phyloP scores from a whole-genome alignment of 2,113 vertebrate genomes.

The Phylloscopus trochilus region DNA sequence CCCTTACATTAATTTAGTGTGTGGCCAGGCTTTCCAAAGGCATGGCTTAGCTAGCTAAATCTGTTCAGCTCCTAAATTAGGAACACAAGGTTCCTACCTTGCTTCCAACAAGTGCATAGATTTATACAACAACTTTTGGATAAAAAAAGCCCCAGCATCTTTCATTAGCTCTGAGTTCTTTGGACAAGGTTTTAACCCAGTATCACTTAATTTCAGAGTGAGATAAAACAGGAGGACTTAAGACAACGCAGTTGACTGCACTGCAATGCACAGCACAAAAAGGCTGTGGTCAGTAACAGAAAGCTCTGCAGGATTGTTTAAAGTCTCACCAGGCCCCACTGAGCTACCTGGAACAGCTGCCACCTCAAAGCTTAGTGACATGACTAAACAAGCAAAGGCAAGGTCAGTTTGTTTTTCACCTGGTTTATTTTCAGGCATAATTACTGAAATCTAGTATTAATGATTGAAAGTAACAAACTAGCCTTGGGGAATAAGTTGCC shows the following conservation, averaged over 20 bases:
- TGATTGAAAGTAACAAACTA: neutral
- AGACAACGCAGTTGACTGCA: neutral
- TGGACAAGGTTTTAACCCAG: neutral
- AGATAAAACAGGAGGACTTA: neutral
- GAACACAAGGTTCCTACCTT: neutral
- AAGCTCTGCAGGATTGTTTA: neutral
- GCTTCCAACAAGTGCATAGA: neutral
- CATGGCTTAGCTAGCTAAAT: neutral
- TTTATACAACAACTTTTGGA: neutral
- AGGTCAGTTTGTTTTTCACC: neutral
- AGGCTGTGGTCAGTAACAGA: neutral
- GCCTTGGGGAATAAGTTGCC: neutral
- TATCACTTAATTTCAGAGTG: neutral
- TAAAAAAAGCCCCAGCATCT: neutral
- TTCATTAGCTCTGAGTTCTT: neutral
- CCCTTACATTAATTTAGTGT: neutral
- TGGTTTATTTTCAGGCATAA: neutral
- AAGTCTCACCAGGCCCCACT: neutral
- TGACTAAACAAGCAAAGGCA: neutral
- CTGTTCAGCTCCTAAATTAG: neutral
- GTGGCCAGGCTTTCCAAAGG: neutral
- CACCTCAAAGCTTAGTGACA: neutral
- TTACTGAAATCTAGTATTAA: neutral
- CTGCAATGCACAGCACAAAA: neutral
- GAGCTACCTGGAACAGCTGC: neutral